phyloP scores from a whole-genome alignment of 1,140 invertebrate genomes.

The Eufriesea mexicana region DNA sequence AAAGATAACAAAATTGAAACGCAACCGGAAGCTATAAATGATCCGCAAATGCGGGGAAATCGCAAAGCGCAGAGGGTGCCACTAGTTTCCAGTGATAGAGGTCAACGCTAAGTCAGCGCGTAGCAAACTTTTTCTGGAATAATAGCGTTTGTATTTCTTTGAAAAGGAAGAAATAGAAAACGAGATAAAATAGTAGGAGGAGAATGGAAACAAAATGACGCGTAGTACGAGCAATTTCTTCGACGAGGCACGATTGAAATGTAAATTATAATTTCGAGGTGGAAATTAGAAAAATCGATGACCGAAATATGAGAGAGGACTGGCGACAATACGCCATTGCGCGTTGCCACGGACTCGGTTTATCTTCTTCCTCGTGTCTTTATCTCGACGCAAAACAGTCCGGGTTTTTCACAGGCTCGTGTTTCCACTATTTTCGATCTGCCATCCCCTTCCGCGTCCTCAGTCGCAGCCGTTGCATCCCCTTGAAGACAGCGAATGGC shows the following conservation, averaged over 20 bases:
- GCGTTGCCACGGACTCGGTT: neutral
- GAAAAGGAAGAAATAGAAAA: neutral
- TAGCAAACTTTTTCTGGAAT: neutral
- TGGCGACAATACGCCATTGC: neutral
- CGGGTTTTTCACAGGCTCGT: neutral
- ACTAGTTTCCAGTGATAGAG: conserved; percentile 14
- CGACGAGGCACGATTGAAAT: neutral
- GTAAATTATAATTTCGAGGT: no score
- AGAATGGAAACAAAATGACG: neutral
- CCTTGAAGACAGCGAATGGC: conserved; percentile 41
- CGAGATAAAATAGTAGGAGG: no score
- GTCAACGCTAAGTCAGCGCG: neutral
- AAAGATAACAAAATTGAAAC: neutral
- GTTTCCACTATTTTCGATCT: conserved; percentile 35
- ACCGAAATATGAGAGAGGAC: neutral
- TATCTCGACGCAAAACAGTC: conserved; percentile 18
- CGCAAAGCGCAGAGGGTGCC: neutral
- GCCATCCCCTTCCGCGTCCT: conserved; percentile 9
- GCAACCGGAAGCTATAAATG: neutral
- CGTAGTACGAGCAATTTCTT: neutral
- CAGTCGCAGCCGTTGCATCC: conserved; percentile 10
- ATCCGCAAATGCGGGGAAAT: neutral
- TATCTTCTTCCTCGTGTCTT: neutral
- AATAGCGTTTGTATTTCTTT: neutral
- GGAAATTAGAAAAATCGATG: neutral